Base-by-base conservation (phyloP, 2,888 invertebrate species). In the Drosophila leonis region DNA sequence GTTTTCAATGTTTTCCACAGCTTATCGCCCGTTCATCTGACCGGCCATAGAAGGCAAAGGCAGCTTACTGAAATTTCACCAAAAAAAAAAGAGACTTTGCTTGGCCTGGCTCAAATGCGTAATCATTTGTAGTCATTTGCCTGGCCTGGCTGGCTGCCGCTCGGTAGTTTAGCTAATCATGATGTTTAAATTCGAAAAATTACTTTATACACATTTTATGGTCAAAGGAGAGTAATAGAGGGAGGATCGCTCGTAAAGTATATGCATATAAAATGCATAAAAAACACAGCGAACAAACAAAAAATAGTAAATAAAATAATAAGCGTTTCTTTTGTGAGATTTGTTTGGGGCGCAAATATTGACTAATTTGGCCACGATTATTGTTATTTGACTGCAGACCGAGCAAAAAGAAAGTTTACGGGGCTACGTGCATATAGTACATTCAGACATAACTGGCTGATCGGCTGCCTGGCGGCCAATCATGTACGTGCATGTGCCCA, bases 341-440 rank as follows among this genome's bases (percentile, higher is more conserved):
- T 82, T 89, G 88, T 77, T 31, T 29, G 83, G 81, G 78, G 78
- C 88, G 78, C 88, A 83, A 90, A 90, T 91, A 91, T 90, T 91
- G 83, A 89, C 91, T 91, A 91, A 90, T 90, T 90, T 90, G 78
- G 81, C 85, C 90, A 90, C 91, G 90, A 89, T 87, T 87, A 89
- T 89, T 89, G 90, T 85, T 87, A 85, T 89, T 85, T 85, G 84
- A 71, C 63, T 72, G 71, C 66, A 18, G 49, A 18, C 49, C 29
- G 42, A 56, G 39, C 61, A 60, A 64, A 72, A 84, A 81, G 87
- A 89, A 84, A 87, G 87, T 89, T 75, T 65, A 39, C 13, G 49
- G 60, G 56, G 33, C 61, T 59, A 72, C 78, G 72, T 76, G 76
- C 64, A 80, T 80, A 75, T 83, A 57, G 54, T 52, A 66, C 64